Evolutionary conservation across 2,888 invertebrate species (phyloP), one percentile per base, ranked within the genome.

Genomic region (Drosophila hamatofila): DNA sequence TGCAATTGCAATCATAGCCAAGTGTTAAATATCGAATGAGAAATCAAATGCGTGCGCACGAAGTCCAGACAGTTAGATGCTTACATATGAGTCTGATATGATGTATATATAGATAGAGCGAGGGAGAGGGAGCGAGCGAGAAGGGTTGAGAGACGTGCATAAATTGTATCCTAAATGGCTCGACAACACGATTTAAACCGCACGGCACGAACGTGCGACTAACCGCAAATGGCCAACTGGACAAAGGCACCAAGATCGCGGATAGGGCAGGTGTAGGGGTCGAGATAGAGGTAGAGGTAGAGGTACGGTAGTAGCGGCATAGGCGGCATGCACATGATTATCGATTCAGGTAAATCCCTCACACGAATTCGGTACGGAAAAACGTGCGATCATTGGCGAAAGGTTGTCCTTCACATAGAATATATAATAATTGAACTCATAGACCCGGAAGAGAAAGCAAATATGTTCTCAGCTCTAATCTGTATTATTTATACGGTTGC

Each of bases 261-360:
- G 23, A 18, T 6, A n/a, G 23, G 12, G 11, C 23, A 35, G 52
- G 23, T 16, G 49, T 25, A 11, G 21, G n/a, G 11, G n/a, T 9
- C 8, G 2, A 6, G 25, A 8, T 3, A n/a, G 33, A 7, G 18
- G 14, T 18, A 8, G 2, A 16, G 56, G 16, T 18, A 4, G 27
- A 0, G 3, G 33, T n/a, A 48, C 2, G 6, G 18, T 7, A 49
- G 48, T 30, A 30, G 30, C 27, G 48, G 30, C 27, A 27, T 25
- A 49, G 25, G 18, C n/a, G 18, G 25, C 52, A 65, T 58, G 41
- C 35, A 51, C 37, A 46, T 59, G 75, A 81, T 89, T 88, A 84
- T 70, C 61, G 69, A 88, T 88, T 80, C 85, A 75, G 88, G 85
- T 81, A 81, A 89, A 89, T 88, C 89, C 89, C 90, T 84, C 70